Percentiles rank a stretch among this genome's conserved stretches.
Evolutionary conservation across 2,888 invertebrate genomes (phyloP).

Genomic region (Drosophila meridiana): DNA sequence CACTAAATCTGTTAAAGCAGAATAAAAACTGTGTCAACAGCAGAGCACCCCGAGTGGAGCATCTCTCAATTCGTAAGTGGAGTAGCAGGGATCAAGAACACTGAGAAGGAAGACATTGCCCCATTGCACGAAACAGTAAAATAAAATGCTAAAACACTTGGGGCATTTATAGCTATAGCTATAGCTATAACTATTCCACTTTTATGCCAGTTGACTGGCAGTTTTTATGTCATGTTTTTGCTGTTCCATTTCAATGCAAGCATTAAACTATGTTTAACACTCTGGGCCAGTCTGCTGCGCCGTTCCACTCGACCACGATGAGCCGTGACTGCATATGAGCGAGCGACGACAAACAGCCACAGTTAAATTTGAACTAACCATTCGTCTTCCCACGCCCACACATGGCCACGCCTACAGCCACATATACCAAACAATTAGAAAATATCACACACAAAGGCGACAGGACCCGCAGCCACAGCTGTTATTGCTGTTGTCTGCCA

Average conservation of each 20-base stretch:
- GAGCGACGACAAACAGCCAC: conserved; percentile 19
- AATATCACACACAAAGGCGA: conserved; percentile 42
- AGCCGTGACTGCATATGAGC: conserved; percentile 11
- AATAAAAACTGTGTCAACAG: conserved; percentile 62
- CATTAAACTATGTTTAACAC: conserved; percentile 42
- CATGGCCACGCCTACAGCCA: conserved; percentile 11
- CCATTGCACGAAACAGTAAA: conserved; percentile 34
- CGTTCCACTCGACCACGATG: conserved; percentile 19
- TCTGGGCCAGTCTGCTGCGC: conserved; percentile 13
- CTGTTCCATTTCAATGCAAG: conserved; percentile 36
- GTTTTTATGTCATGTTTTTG: conserved; percentile 24
- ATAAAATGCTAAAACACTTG: conserved; percentile 52
- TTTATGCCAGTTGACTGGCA: conserved; percentile 48
- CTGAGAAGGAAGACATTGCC: conserved; percentile 13
- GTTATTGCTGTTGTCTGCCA: conserved; percentile 13
- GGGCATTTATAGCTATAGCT: conserved; percentile 56
- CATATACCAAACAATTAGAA: conserved; percentile 44
- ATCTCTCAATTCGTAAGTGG: conserved; percentile 45
- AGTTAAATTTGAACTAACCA: conserved; percentile 36
- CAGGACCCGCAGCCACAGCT: conserved; percentile 9
- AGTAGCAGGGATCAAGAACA: conserved; percentile 18
- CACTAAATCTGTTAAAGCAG: conserved; percentile 54
- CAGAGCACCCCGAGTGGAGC: conserved; percentile 28
- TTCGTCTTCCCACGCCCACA: conserved; percentile 3
- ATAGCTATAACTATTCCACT: conserved; percentile 50